Evolutionary conservation across 2,888 invertebrate genomes (phyloP).

Genomic region (Stramonita haemastoma): DNA sequence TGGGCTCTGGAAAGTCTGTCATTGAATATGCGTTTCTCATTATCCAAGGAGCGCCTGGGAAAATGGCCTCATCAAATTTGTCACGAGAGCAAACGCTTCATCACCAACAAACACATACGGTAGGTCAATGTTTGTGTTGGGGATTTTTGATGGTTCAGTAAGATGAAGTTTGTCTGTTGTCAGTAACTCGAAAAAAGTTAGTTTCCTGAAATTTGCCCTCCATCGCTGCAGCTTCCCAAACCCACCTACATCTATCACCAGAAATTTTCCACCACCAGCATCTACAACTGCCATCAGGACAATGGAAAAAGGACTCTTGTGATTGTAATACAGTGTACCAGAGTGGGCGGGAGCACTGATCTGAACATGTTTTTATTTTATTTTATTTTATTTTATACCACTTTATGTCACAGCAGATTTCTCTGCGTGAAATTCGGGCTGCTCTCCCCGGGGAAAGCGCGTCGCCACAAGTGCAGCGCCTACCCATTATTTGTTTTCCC

Average conservation of each 20-base stretch:
- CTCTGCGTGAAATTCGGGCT: no score
- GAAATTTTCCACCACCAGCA: constrained; percentile 23
- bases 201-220: constrained; percentile 11
- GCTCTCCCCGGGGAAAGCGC: no score
- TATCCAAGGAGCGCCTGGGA: constrained; percentile 20
- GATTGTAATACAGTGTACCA: constrained; percentile 15
- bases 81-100: constrained; percentile 6
- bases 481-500: no score
- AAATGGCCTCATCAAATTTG: constrained; percentile 19
- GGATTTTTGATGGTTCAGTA: constrained; percentile 28
- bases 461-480: no score
- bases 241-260: constrained; percentile 20
- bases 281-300: constrained; percentile 23
- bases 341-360: not conserved
- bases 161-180: not conserved
- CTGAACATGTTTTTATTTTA: no score
- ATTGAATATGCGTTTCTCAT: constrained; percentile 22
- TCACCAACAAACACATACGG: constrained; percentile 9
- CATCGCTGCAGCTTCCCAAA: constrained; percentile 14
- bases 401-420: no score
- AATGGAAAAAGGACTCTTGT: constrained; percentile 18
- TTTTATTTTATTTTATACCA: no score
- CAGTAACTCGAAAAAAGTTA: constrained; percentile 6
- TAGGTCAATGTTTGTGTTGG: constrained; percentile 24
- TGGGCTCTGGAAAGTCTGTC: constrained; percentile 18